phyloP scores from a whole-genome alignment of 2,113 vertebrate species.

The Pelmatolapia mariae region DNA sequence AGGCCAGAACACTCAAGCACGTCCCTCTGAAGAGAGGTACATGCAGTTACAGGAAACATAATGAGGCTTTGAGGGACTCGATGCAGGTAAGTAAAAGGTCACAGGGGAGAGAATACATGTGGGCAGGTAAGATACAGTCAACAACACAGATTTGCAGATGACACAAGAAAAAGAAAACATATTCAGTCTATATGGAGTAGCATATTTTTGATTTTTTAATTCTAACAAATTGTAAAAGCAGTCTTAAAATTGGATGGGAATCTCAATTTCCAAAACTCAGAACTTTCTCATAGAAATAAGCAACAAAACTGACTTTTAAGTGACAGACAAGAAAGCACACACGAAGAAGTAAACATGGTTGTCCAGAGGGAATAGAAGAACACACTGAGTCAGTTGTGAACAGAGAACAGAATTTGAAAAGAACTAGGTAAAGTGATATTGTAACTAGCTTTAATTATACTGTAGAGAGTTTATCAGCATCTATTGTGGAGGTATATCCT shows the following conservation, averaged over 20 bases:
- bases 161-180: neutral
- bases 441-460: neutral
- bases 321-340: neutral
- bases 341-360: neutral
- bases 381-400: neutral
- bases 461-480: neutral
- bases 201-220: neutral
- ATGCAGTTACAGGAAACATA: neutral
- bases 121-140: neutral
- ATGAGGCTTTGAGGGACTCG: constrained; percentile 3
- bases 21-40: neutral
- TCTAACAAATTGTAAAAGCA: neutral
- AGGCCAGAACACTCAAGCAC: neutral
- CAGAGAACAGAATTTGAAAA: neutral
- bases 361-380: neutral
- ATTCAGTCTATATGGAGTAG: neutral
- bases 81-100: neutral
- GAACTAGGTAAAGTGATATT: neutral
- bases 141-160: neutral
- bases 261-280: neutral
- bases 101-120: neutral
- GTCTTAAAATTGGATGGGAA: neutral
- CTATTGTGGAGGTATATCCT: neutral
- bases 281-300: neutral
- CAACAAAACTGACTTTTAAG: neutral